Percentiles rank a stretch among this genome's conserved stretches.
These are phyloP conservation scores for Luperina testacea DNA, from an alignment of 2,888 invertebrate genomes.

Conservation along the genomic window DNA sequence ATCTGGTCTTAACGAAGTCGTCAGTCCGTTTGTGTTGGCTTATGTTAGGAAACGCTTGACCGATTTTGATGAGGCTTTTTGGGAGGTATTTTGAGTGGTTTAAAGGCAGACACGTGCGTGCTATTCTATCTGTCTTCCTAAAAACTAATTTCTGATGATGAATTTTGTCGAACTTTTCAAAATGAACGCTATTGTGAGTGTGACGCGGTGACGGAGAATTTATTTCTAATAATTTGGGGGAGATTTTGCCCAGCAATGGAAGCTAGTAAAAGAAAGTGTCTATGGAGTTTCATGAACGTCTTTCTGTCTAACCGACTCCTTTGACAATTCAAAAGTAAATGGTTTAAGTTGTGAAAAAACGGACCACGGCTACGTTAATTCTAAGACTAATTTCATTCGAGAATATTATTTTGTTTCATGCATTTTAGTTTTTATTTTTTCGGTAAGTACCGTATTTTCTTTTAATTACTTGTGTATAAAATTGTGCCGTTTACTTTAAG, in stretches of 20 bases:
- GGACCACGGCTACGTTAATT: neutral
- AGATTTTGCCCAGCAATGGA: neutral
- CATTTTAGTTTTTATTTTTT: neutral
- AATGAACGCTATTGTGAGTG: neutral
- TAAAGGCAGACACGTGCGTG: neutral
- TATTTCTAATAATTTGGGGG: neutral
- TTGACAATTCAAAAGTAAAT: neutral
- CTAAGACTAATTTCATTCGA: neutral
- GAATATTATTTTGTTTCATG: neutral
- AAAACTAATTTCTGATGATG: neutral
- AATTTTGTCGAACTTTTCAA: neutral
- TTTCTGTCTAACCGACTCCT: neutral
- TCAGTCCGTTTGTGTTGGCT: constrained; percentile 34
- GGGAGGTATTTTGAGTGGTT: neutral
- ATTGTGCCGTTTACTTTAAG: neutral
- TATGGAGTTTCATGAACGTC: neutral
- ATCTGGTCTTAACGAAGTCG: constrained; percentile 55
- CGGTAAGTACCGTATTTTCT: neutral
- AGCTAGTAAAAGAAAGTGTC: neutral
- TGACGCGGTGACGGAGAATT: neutral
- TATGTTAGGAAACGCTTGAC: constrained; percentile 35
- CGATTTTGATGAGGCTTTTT: constrained; percentile 17
- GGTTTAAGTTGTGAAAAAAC: neutral
- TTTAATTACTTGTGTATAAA: neutral
- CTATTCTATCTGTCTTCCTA: neutral